Base-by-base conservation (phyloP, 1,140 invertebrate genomes). In the Glossosoma conforme region DNA sequence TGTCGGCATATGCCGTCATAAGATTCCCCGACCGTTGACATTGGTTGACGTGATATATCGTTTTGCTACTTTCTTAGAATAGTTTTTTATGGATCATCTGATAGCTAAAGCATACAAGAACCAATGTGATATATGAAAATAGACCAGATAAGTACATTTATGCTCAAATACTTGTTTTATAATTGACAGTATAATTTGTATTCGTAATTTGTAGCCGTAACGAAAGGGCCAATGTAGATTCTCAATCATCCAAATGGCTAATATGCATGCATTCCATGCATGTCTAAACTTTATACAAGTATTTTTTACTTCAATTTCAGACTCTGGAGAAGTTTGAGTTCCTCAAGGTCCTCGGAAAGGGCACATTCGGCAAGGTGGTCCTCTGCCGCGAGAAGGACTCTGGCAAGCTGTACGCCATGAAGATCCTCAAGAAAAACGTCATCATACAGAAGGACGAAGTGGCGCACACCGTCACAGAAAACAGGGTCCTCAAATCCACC, bases 391-490 rank as follows among this genome's bases (percentile, higher is more conserved):
- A 99, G 73, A 98, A 98, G 75, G 80, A 86, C 38, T 95, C 94
- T 1, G 84, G 83, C 58, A 86, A 91, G 66, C 77, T 99, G 42
- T 99, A 94, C 75, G 97, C 97, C 50, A 98, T 99, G 65, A 99
- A 99, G 82, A 98, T 99, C 63, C 77, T 99, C 54, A 95, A 98
- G 70, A 99, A 99, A 75, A 89, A 98, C 77, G 91, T 98, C 28
- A 98, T 99, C 60, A 96, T 99, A 62, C 86, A 91, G 65, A 98
- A 98, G 77, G 95, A 99, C 76, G 97, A 99, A 81, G 93, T 99
- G 43, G 91, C 90, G 54, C 97, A 99, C 70, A 99, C 97, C 41
- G 78, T 97, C 58, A 98, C 97, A 21, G 97, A 99, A 78, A 99
- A 97, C 76, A 79, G 93, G 69, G 97, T 99, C 52, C 81, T 99